phyloP scores from a whole-genome alignment of 2,888 invertebrate genomes.

The Cephus sareptanus region DNA sequence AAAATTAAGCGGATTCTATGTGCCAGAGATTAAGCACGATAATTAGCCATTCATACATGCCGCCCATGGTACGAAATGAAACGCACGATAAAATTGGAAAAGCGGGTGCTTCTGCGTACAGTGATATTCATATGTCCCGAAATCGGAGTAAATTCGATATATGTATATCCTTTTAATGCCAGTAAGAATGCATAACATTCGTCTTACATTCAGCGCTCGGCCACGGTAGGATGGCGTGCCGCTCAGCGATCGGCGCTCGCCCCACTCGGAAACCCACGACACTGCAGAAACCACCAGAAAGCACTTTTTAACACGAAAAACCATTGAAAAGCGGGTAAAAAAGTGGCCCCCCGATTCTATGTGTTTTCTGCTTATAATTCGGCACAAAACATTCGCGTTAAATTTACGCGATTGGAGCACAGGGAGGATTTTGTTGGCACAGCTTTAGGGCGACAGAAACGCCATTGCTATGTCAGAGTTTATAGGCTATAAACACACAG shows the following conservation, averaged over 20 bases:
- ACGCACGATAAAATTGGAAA: neutral
- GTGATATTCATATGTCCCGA: neutral
- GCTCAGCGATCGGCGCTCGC: constrained; percentile 48
- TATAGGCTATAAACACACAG: constrained; percentile 63
- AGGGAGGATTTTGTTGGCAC: constrained; percentile 34
- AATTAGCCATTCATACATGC: neutral
- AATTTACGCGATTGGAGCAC: neutral
- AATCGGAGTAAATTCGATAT: neutral
- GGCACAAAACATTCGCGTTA: neutral
- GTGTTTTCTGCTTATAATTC: neutral
- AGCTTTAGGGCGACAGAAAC: constrained; percentile 50
- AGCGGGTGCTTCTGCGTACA: neutral
- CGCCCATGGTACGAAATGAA: neutral
- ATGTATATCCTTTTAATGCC: neutral
- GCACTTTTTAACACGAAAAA: constrained; percentile 32
- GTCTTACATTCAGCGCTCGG: constrained; percentile 21
- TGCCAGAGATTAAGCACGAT: neutral
- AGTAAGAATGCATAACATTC: neutral
- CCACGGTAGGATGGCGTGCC: constrained; percentile 60
- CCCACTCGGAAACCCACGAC: constrained; percentile 35
- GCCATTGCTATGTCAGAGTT: constrained; percentile 64
- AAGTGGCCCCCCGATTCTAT: neutral
- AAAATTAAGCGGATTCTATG: neutral
- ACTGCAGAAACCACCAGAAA: constrained; percentile 31
- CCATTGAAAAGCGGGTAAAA: neutral